Base-by-base conservation (phyloP, 2,113 vertebrate genomes). In the Eublepharis macularius region DNA sequence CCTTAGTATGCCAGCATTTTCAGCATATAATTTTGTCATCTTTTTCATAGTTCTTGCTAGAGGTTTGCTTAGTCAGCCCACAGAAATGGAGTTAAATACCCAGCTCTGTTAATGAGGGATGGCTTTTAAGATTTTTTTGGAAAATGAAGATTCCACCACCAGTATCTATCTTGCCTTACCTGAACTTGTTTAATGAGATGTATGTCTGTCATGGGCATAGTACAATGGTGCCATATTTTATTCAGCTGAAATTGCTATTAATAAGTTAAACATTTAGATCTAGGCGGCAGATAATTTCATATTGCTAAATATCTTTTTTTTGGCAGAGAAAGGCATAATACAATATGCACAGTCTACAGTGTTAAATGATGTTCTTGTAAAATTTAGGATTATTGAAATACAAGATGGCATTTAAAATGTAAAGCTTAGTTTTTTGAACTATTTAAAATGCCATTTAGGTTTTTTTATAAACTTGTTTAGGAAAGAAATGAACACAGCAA, bases 251-350 rank as follows among this genome's bases (percentile, higher is more conserved):
- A 89, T n/a, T 83, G 54, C 65, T 85, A 54, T 9, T 86, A 88
- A 41, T 86, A 90, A 92, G 24, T 49, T 76, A 21, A 32, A 84
- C 5, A 87, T n/a, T 76, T 88, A 36, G 76, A 54, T 78, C 12
- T 65, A 70, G 78, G 8, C 83, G 91, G 76, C 45, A 57, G 32
- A 14, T 72, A 88, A 74, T 83, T 24, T 85, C 57, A 47, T 76
- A 83, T 39, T 86, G 83, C 45, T 91, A 90, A 12, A 70, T 84
- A 91, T 93, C 88, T 11, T 85, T 92, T 39, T 82, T 76, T 66
- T 47, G 68, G 41, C 57, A 43, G 32, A 82, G 79, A 80, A 70
- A 39, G 34, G 51, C 54, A 39, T 26, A 17, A 43, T 69, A 84
- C 29, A n/a, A 17, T 12, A 68, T 75, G 70, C 43, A n/a, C 65